Evolutionary conservation across 2,797 vertebrate species (phyloP).

Genomic region (Picus viridis): DNA sequence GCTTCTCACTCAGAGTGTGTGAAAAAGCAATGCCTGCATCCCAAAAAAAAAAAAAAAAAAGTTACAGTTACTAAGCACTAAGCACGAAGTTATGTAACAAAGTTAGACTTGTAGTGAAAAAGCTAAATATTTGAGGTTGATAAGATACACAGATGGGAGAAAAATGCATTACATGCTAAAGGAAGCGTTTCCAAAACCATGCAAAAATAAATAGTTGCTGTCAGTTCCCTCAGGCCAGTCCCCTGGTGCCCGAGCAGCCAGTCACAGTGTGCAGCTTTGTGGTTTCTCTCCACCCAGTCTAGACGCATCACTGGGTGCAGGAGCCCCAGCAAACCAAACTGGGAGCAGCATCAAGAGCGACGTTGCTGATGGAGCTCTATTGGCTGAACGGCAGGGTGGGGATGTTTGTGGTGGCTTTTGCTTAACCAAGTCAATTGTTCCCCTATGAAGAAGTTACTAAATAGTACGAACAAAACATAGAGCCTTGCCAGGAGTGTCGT

Average conservation of each 20-base stretch:
- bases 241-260: fast-evolving
- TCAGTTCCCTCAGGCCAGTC: background rate
- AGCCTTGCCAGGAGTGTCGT: background rate
- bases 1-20: background rate
- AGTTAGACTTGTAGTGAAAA: background rate
- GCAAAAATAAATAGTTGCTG: background rate
- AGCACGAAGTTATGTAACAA: background rate
- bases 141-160: background rate
- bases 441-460: background rate
- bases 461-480: background rate
- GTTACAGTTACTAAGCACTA: background rate
- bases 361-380: background rate
- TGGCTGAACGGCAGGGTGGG: background rate
- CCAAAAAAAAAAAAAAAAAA: background rate
- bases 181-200: background rate
- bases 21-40: background rate
- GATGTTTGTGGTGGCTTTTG: background rate
- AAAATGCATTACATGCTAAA: background rate
- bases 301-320: background rate
- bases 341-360: background rate
- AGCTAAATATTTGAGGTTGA: background rate
- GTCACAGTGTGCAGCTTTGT: background rate
- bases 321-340: background rate
- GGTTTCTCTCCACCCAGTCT: background rate
- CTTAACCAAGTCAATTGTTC: background rate